Conservation (phyloP, 2,113 vertebrate genomes). For the Egretta garzetta region DNA sequence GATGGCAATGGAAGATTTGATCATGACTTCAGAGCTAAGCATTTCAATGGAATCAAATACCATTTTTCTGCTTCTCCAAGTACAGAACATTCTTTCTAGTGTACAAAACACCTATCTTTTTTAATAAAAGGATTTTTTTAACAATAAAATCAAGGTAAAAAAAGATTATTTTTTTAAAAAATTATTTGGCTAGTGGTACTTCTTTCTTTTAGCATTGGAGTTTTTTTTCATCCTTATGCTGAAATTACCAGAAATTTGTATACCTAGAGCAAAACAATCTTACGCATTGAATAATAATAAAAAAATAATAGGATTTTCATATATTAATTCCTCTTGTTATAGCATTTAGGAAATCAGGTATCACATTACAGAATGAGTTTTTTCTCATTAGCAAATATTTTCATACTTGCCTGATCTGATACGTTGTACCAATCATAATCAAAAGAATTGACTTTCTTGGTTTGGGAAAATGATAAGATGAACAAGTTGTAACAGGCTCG, state of each 20-base stretch:
- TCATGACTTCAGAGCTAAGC: not conserved
- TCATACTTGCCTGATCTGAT: slow-evolving; percentile 90
- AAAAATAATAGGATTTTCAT: not conserved
- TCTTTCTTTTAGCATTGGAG: not conserved
- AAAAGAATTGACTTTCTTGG: slow-evolving; percentile 87
- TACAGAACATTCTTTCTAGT: not conserved
- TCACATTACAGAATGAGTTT: not conserved
- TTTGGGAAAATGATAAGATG: slow-evolving; percentile 86
- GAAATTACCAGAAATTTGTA: not conserved
- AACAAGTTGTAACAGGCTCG: slow-evolving; percentile 97
- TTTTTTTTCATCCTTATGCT: not conserved
- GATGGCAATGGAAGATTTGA: not conserved
- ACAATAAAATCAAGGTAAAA: not conserved
- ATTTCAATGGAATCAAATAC: not conserved
- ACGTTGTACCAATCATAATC: slow-evolving; percentile 99
- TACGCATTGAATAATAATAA: not conserved
- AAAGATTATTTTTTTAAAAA: not conserved
- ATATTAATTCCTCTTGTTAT: not conserved
- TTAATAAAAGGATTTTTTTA: not conserved
- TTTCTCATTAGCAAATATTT: not conserved
- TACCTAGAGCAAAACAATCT: not conserved
- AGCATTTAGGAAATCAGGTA: not conserved
- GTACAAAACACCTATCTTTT: not conserved
- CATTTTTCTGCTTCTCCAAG: not conserved
- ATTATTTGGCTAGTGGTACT: not conserved